Evolutionary conservation across 2,888 invertebrate genomes (phyloP).

Genomic region (Cremastinae sp.): DNA sequence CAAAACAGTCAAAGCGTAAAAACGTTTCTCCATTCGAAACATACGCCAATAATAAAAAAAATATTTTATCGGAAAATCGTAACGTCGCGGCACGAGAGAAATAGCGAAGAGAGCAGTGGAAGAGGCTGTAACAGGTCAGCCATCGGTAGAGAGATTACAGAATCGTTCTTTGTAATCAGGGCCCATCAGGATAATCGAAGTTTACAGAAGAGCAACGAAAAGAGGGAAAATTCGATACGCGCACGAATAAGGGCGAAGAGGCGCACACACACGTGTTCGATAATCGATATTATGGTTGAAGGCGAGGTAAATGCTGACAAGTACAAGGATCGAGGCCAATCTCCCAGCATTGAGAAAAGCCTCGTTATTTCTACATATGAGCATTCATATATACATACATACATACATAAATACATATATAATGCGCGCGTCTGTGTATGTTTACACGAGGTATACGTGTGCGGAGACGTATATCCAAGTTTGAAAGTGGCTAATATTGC

Average conservation of each 20-base stretch:
- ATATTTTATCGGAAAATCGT: background rate
- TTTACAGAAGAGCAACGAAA: conserved; percentile 9
- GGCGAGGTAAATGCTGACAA: conserved; percentile 55
- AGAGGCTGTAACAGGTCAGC: conserved; percentile 27
- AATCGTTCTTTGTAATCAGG: conserved; percentile 7
- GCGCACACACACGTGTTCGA: conserved; percentile 46
- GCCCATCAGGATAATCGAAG: conserved; percentile 24
- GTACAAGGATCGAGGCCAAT: conserved; percentile 56
- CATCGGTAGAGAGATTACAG: background rate
- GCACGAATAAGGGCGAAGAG: conserved; percentile 33
- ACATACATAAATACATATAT: background rate
- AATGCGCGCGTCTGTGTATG: conserved; percentile 9
- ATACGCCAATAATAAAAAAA: background rate
- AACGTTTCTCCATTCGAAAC: too few species aligned
- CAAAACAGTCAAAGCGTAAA: too few species aligned
- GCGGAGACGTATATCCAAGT: conserved; percentile 13
- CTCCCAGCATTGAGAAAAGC: conserved; percentile 26
- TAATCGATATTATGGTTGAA: conserved; percentile 53
- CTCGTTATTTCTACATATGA: conserved; percentile 20
- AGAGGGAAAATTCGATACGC: conserved; percentile 43
- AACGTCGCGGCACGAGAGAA: background rate
- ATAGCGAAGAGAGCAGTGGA: conserved; percentile 17
- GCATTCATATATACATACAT: background rate
- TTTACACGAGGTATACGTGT: background rate
- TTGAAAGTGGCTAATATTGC: conserved; percentile 57